These are phyloP conservation scores for Odocoileus virginianus DNA, from an alignment of 2,113 vertebrate species.

Conservation along the genomic window DNA sequence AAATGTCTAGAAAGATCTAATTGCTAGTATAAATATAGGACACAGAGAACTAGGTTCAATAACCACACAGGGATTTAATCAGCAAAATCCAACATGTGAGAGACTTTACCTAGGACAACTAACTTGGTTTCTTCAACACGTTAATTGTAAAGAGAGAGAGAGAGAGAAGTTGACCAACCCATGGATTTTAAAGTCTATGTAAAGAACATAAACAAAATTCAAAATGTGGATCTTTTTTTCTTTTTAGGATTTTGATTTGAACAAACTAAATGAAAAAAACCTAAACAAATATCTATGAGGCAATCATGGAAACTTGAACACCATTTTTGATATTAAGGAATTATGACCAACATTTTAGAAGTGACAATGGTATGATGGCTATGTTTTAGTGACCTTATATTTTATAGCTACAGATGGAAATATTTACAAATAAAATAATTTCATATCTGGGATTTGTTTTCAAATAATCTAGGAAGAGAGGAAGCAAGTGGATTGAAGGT, in stretches of 20 bases:
- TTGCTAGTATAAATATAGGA: background rate
- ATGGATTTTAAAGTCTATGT: background rate
- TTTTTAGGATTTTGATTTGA: background rate
- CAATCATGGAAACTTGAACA: background rate
- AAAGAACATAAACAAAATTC: background rate
- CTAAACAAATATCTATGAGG: background rate
- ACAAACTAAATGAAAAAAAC: background rate
- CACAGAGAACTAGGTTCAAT: background rate
- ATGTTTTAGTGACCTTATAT: background rate
- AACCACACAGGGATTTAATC: background rate
- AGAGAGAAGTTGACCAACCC: background rate
- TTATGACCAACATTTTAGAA: background rate
- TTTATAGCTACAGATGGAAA: background rate
- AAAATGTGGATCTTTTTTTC: background rate
- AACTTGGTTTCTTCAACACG: background rate
- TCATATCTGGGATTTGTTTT: background rate
- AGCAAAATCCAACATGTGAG: background rate
- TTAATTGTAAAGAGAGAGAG: background rate
- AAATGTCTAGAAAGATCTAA: background rate
- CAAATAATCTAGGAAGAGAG: background rate
- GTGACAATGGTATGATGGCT: background rate
- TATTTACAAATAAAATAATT: background rate
- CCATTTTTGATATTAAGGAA: background rate
- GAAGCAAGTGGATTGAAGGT: background rate
- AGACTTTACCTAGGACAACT: background rate